Conservation (phyloP, 2,888 invertebrate species). For the Aspidapion aeneum region DNA sequence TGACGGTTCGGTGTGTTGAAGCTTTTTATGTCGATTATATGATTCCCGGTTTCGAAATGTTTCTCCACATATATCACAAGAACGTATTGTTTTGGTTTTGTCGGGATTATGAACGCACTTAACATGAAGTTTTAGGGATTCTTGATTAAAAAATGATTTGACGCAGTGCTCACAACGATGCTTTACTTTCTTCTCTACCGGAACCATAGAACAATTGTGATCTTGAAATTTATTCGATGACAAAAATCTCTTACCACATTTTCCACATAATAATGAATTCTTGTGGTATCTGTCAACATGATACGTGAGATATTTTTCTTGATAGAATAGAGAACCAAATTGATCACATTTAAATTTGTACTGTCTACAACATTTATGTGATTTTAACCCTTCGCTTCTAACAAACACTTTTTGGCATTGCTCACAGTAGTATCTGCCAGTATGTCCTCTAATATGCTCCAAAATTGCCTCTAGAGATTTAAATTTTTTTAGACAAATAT, state of each 20-base stretch:
- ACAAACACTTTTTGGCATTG: constrained; percentile 48
- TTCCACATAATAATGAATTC: constrained; percentile 34
- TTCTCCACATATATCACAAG: neutral
- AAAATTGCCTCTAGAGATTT: constrained; percentile 32
- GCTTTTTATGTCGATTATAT: constrained; percentile 41
- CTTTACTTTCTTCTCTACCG: constrained; percentile 28
- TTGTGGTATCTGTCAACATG: constrained; percentile 44
- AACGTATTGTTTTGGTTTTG: constrained; percentile 13
- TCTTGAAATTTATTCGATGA: constrained; percentile 32
- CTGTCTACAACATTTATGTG: constrained; percentile 40
- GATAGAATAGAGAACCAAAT: constrained; percentile 44
- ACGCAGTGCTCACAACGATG: constrained; percentile 36
- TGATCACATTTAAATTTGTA: constrained; percentile 31
- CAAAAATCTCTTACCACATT: constrained; percentile 34
- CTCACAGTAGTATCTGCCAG: constrained; percentile 50
- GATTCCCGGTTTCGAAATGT: constrained; percentile 4
- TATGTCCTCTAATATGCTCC: constrained; percentile 52
- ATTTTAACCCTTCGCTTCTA: constrained; percentile 46
- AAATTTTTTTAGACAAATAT: constrained; percentile 42
- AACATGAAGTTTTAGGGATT: constrained; percentile 36
- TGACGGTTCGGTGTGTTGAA: constrained; percentile 36
- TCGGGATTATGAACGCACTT: constrained; percentile 27
- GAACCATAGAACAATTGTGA: constrained; percentile 35
- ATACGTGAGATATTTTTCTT: constrained; percentile 48
- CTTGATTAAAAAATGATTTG: constrained; percentile 34